A percentile compares a stretch with the other conserved stretches of the same genome.
These are phyloP conservation scores for Octopus bimaculoides DNA, from an alignment of 1,140 invertebrate species.

Conservation along the genomic window DNA sequence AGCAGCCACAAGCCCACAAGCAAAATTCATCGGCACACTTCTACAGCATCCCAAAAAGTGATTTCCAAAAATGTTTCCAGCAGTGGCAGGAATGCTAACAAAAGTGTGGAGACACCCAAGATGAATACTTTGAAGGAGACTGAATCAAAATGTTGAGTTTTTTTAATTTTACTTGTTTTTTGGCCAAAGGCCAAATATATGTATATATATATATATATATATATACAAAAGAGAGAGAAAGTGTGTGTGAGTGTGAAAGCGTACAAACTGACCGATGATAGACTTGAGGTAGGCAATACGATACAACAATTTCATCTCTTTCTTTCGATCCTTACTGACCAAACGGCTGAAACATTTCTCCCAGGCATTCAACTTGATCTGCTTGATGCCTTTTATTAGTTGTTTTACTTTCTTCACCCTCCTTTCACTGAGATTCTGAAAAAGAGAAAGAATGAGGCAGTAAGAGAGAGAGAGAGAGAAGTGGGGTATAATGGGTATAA, in stretches of 20 bases:
- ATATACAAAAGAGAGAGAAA: neutral
- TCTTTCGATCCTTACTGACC: conserved; percentile 66
- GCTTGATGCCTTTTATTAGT: conserved; percentile 75
- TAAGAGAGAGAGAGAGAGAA: too few relatives aligned
- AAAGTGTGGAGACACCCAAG: too few relatives aligned
- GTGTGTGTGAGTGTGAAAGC: neutral
- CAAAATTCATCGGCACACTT: too few relatives aligned
- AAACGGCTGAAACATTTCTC: conserved; percentile 71
- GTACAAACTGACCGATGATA: conserved; percentile 38
- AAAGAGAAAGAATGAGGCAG: neutral
- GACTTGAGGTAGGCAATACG: conserved; percentile 73
- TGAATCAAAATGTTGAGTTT: too few relatives aligned
- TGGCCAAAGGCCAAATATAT: neutral
- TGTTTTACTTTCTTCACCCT: conserved; percentile 75
- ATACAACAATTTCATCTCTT: conserved; percentile 72
- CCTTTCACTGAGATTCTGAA: conserved; percentile 62
- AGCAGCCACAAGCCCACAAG: too few relatives aligned
- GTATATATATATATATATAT: neutral
- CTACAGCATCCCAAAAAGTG: too few relatives aligned
- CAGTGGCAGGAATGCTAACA: too few relatives aligned
- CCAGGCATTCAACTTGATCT: conserved; percentile 81
- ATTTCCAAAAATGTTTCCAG: too few relatives aligned
- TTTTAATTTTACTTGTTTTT: too few relatives aligned
- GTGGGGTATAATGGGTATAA: too few relatives aligned
- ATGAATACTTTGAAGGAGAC: too few relatives aligned